These are phyloP conservation scores for Ageneiosus marmoratus DNA, from an alignment of 2,113 vertebrate species.

Conservation along the genomic window DNA sequence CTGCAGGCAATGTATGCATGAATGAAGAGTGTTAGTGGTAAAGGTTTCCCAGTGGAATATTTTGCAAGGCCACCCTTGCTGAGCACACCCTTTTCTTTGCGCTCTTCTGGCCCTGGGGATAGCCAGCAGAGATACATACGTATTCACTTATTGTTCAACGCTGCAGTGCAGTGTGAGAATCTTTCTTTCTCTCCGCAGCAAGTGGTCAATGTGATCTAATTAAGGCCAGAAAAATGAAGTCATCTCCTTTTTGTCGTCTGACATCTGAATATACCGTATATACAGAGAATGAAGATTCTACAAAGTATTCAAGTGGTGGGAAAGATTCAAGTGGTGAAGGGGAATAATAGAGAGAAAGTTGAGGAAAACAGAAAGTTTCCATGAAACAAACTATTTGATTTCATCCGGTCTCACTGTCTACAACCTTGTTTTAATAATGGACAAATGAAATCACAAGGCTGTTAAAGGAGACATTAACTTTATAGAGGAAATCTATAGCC, in stretches of 20 bases:
- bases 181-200: constrained; percentile 59
- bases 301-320: background rate
- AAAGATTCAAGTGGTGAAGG: background rate
- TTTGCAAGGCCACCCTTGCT: constrained; percentile 41
- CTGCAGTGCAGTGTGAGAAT: constrained; percentile 40
- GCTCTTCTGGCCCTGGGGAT: constrained; percentile 31
- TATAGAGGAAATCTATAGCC: constrained; percentile 6
- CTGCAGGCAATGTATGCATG: constrained; percentile 38
- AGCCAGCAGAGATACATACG: constrained; percentile 59
- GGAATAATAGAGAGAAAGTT: background rate
- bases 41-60: constrained; percentile 52
- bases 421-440: background rate
- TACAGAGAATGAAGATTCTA: constrained; percentile 55
- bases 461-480: constrained; percentile 8
- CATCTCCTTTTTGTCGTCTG: constrained; percentile 59
- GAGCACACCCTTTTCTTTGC: constrained; percentile 57
- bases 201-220: constrained; percentile 69
- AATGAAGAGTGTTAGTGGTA: constrained; percentile 44
- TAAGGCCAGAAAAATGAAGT: constrained; percentile 67
- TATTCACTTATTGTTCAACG: constrained; percentile 58
- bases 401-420: background rate
- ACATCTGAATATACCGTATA: constrained; percentile 64
- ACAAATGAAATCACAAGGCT: background rate
- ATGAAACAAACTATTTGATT: background rate
- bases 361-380: background rate